Evolutionary conservation across 1,140 invertebrate genomes (phyloP).

Genomic region (Drosophila arawakana): DNA sequence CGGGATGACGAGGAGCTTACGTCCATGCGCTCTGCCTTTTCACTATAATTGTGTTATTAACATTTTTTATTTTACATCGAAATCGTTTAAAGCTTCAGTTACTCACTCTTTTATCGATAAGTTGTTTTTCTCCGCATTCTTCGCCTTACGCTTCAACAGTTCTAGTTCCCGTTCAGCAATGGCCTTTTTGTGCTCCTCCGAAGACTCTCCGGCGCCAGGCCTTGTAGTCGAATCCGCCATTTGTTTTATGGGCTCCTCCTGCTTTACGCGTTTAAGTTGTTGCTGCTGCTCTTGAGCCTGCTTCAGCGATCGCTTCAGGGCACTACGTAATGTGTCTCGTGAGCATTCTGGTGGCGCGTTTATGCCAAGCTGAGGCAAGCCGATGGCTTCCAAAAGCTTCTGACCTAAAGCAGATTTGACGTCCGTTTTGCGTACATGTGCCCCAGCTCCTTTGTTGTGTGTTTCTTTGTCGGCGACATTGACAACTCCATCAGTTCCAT

Average conservation of each 20-base stretch:
- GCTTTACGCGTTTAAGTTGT: conserved; percentile 69
- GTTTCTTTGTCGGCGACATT: not conserved
- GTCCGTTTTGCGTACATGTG: conserved; percentile 49
- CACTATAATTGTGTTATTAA: conserved; percentile 39
- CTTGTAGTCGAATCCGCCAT: conserved; percentile 76
- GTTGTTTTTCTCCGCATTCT: conserved; percentile 41
- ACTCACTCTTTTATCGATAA: conserved; percentile 62
- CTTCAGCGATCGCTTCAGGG: conserved; percentile 75
- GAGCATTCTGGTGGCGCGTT: conserved; percentile 55
- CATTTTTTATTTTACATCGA: not conserved
- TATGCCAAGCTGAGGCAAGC: conserved; percentile 60
- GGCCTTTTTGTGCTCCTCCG: conserved; percentile 73
- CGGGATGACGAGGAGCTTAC: conserved; percentile 71
- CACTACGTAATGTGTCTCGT: conserved; percentile 65
- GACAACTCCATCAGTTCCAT: conserved; percentile 1
- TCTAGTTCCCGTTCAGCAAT: conserved; percentile 70
- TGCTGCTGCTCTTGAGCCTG: conserved; percentile 78
- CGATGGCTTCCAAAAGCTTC: conserved; percentile 77
- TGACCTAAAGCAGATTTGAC: conserved; percentile 71
- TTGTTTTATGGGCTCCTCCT: conserved; percentile 63
- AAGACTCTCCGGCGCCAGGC: conserved; percentile 52
- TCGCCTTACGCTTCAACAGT: conserved; percentile 55
- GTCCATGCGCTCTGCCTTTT: conserved; percentile 64
- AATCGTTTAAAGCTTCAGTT: not conserved
- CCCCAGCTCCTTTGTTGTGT: conserved; percentile 2